phyloP scores from a whole-genome alignment of 1,140 invertebrate genomes.

The Listronotus oregonensis region DNA sequence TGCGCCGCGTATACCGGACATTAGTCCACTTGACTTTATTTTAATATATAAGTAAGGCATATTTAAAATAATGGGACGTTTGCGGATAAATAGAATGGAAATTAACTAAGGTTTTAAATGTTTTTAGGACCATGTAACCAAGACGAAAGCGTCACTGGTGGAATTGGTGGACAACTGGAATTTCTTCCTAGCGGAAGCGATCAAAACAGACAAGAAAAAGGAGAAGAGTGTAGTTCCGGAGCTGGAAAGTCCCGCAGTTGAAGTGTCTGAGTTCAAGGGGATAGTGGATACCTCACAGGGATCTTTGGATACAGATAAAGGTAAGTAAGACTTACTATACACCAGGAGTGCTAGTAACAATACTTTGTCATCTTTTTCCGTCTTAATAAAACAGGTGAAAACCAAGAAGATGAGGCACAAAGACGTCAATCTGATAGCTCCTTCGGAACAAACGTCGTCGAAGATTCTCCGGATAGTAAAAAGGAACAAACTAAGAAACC shows the following conservation, averaged over 20 bases:
- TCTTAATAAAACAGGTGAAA: conserved; percentile 10
- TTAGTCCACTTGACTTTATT: no score
- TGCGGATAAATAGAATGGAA: no score
- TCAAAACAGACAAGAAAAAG: conserved; percentile 49
- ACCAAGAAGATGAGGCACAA: conserved; percentile 44
- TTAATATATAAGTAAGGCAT: no score
- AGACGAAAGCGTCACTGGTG: conserved; percentile 65
- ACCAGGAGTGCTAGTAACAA: no score
- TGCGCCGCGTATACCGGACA: no score
- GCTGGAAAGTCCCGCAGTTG: conserved; percentile 36
- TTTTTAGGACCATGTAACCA: conserved; percentile 63
- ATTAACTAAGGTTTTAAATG: neutral
- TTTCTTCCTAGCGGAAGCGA: conserved; percentile 56
- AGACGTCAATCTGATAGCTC: conserved; percentile 57
- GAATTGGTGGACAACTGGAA: conserved; percentile 73
- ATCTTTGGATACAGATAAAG: conserved; percentile 18
- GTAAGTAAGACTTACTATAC: neutral
- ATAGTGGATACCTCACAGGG: conserved; percentile 9
- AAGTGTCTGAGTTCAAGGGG: conserved; percentile 5
- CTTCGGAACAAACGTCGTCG: conserved; percentile 37
- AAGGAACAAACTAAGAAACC: conserved; percentile 64
- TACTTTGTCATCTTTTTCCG: no score
- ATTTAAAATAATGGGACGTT: no score
- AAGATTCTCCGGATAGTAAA: conserved; percentile 47
- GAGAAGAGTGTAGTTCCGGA: conserved; percentile 45